Percentiles rank a stretch among this genome's conserved stretches.
Conservation (phyloP, 1,140 invertebrate genomes). For the Drosophila nikananu region DNA sequence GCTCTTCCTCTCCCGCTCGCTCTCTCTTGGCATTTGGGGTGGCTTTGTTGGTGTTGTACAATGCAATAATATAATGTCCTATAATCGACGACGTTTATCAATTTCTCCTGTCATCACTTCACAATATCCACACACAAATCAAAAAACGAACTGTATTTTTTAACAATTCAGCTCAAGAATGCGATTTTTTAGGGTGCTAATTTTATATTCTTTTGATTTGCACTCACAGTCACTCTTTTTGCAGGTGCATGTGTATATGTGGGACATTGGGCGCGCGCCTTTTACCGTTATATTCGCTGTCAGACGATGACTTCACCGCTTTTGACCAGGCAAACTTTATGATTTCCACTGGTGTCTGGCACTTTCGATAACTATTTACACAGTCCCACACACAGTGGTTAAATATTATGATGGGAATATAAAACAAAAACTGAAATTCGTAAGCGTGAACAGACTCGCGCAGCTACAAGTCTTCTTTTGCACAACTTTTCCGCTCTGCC, state of each 20-base stretch:
- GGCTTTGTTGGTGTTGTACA: conserved; percentile 56
- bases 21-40: conserved; percentile 33
- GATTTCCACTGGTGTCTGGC: not conserved
- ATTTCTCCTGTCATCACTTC: conserved; percentile 21
- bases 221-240: conserved; percentile 15
- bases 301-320: conserved; percentile 27
- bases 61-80: conserved; percentile 55
- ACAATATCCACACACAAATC: not conserved
- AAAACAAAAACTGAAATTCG: conserved; percentile 53
- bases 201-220: conserved; percentile 4
- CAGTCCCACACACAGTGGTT: not conserved
- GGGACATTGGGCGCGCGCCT: conserved; percentile 39
- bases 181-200: too few relatives aligned
- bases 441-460: conserved; percentile 50
- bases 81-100: conserved; percentile 41
- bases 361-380: conserved; percentile 5
- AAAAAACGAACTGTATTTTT: not conserved
- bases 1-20: conserved; percentile 9
- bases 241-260: conserved; percentile 23
- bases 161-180: not conserved
- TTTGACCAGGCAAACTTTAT: not conserved
- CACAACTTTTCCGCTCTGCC: conserved; percentile 72
- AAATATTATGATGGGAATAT: conserved; percentile 51
- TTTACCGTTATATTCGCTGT: conserved; percentile 11
- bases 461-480: conserved; percentile 83